phyloP scores from a whole-genome alignment of 2,888 invertebrate genomes.

The Phania funesta region DNA sequence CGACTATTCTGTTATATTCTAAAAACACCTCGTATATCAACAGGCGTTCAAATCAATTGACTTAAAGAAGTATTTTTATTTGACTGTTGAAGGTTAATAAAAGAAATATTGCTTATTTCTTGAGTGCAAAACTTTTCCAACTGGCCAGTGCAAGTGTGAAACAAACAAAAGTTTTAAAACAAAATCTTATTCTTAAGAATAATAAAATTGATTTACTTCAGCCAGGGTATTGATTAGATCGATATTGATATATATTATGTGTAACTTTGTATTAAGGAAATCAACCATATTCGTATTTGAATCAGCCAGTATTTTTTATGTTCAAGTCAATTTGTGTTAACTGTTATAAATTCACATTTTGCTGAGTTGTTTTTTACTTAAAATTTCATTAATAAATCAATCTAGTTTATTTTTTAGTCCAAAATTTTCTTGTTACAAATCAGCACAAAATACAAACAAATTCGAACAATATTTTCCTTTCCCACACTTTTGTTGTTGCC shows the following conservation, averaged over 20 bases:
- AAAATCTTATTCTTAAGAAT: not conserved
- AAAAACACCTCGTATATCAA: too few relatives aligned
- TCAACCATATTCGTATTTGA: not conserved
- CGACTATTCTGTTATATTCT: too few relatives aligned
- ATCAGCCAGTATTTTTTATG: not conserved
- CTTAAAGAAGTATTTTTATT: too few relatives aligned
- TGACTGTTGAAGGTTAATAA: too few relatives aligned
- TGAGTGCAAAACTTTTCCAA: not conserved
- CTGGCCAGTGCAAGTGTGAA: not conserved
- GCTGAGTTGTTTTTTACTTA: not conserved
- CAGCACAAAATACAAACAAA: not conserved
- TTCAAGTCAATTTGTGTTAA: not conserved
- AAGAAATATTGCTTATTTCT: too few relatives aligned
- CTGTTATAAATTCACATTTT: not conserved
- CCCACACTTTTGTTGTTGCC: conserved; percentile 49
- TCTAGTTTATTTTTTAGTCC: not conserved
- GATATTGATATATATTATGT: not conserved
- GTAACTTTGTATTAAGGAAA: conserved; percentile 1
- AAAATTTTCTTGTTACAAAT: conserved; percentile 14
- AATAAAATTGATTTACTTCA: not conserved
- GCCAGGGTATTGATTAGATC: not conserved
- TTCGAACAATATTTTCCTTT: conserved; percentile 46
- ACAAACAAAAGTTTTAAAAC: not conserved
- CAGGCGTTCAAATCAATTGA: too few relatives aligned
- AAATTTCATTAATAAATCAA: conserved; percentile 31